Conservation (phyloP, 2,797 vertebrate genomes). For the Arrhamphus sclerolepis region DNA sequence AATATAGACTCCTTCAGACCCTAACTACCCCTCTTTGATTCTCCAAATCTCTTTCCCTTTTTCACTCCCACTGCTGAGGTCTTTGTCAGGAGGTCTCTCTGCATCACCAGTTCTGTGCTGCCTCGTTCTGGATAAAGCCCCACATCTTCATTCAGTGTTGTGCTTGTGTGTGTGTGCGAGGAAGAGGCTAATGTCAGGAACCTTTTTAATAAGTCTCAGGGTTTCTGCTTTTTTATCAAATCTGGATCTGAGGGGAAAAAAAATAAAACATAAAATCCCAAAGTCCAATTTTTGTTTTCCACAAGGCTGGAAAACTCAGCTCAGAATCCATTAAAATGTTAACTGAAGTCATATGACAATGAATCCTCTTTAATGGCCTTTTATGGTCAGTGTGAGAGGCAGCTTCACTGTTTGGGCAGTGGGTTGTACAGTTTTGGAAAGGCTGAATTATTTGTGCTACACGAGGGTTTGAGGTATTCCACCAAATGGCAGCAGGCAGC, state of each 20-base stretch:
- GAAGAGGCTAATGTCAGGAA: constrained; percentile 9
- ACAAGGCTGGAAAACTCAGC: constrained; percentile 47
- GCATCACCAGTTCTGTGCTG: constrained; percentile 26
- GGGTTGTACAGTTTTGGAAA: constrained; percentile 39
- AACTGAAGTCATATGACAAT: constrained; percentile 39
- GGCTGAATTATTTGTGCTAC: constrained; percentile 31
- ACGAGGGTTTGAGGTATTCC: constrained; percentile 51
- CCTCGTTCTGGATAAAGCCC: constrained; percentile 26
- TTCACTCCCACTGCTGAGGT: constrained; percentile 9
- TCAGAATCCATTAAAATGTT: constrained; percentile 46
- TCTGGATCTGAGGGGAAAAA: constrained; percentile 13
- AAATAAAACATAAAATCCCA: too few species aligned
- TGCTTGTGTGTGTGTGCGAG: constrained; percentile 11
- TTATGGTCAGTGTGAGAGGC: constrained; percentile 67
- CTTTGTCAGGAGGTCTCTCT: constrained; percentile 36
- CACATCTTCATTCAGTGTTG: constrained; percentile 10
- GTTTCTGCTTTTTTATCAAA: constrained; percentile 21
- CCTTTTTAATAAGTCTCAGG: constrained; percentile 14
- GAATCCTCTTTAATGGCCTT: constrained; percentile 60
- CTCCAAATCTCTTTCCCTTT: constrained; percentile 22
- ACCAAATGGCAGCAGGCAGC: constrained; percentile 24
- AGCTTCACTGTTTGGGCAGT: constrained; percentile 44
- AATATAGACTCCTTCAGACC: constrained; percentile 67
- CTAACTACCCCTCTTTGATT: constrained; percentile 10
- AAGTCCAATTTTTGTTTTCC: constrained; percentile 17